Evolutionary conservation across 2,113 vertebrate genomes (phyloP).

Genomic region (Hystrix brachyura): DNA sequence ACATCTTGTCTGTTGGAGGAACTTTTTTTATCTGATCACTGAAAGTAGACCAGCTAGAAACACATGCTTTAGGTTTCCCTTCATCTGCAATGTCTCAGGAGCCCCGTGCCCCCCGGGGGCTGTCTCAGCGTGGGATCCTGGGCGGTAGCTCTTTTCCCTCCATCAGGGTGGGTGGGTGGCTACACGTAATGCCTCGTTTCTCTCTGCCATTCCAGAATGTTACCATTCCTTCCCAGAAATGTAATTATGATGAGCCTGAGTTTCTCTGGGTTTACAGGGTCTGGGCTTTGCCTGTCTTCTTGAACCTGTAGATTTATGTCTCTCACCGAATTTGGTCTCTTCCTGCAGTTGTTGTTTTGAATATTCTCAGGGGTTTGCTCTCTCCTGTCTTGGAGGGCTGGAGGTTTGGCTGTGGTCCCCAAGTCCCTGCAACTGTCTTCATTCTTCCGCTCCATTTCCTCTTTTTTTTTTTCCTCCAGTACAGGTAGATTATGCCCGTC

Average conservation of each 20-base stretch:
- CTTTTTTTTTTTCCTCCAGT: no score
- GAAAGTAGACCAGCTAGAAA: background rate
- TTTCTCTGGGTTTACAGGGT: background rate
- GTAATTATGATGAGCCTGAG: rapidly evolving
- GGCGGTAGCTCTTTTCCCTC: rapidly evolving
- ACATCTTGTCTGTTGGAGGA: background rate
- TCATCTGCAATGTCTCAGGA: no score
- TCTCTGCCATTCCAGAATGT: rapidly evolving
- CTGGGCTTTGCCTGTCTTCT: no score
- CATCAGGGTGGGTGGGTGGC: rapidly evolving
- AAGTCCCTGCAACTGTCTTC: background rate
- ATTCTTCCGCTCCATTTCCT: no score
- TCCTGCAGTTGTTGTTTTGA: background rate
- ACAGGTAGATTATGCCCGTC: rapidly evolving
- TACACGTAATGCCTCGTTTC: rapidly evolving
- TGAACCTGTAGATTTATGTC: background rate
- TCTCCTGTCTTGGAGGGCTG: no score
- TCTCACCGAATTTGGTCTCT: background rate
- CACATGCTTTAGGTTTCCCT: rapidly evolving
- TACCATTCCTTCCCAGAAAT: background rate
- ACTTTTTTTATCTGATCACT: background rate
- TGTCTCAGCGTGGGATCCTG: no score
- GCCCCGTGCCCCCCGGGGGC: no score
- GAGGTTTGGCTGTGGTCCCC: rapidly evolving
- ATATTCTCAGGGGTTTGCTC: rapidly evolving